A percentile compares a stretch with the other conserved stretches of the same genome.
These are phyloP conservation scores for Eubasilissa regina DNA, from an alignment of 1,140 invertebrate genomes.

Conservation along the genomic window DNA sequence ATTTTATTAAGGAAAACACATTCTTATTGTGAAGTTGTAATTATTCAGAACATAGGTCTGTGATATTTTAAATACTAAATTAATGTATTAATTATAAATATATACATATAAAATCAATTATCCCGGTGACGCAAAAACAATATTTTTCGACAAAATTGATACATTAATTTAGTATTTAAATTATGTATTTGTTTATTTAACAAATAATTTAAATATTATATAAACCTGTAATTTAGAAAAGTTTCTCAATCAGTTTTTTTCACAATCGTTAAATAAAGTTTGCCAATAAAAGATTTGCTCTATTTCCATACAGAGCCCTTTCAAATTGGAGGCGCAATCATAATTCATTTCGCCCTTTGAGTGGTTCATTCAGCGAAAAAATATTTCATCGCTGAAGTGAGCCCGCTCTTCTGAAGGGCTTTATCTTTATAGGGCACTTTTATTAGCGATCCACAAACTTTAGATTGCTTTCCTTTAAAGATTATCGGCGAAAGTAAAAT, in stretches of 20 bases:
- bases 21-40: no score
- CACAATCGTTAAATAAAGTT: conserved; percentile 34
- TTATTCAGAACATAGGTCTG: no score
- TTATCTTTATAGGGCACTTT: neutral
- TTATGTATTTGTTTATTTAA: no score
- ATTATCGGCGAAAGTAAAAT: neutral
- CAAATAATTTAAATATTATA: no score
- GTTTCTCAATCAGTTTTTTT: conserved; percentile 4
- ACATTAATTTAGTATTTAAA: no score
- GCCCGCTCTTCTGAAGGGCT: neutral
- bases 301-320: conserved; percentile 8
- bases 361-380: conserved; percentile 26
- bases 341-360: conserved; percentile 37
- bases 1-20: no score
- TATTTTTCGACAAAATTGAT: no score
- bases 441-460: neutral
- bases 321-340: conserved; percentile 15
- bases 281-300: conserved; percentile 18
- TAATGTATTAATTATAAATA: no score
- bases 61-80: no score
- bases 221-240: no score
- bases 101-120: no score
- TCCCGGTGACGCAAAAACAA: no score
- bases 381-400: neutral
- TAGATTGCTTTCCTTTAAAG: neutral